Percentiles rank a stretch among this genome's conserved stretches.
Evolutionary conservation across 2,113 vertebrate species (phyloP).

Genomic region (Polyodon spathula): DNA sequence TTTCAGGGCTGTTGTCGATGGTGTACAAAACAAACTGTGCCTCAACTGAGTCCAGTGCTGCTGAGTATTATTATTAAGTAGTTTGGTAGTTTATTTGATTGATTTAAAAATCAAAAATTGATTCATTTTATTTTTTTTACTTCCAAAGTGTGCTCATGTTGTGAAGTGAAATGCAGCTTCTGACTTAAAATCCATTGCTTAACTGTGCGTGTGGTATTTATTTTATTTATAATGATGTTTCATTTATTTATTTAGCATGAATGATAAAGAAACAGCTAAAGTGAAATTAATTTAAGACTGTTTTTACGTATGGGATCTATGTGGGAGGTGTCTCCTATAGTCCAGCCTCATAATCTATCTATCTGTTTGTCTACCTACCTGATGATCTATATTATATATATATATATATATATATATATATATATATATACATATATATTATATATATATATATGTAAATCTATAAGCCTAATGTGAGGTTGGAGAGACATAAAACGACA

Average conservation of each 20-base stretch:
- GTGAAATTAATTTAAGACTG: constrained; percentile 45
- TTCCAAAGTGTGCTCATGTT: constrained; percentile 49
- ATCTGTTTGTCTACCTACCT: too few relatives aligned
- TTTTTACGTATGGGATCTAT: constrained; percentile 30
- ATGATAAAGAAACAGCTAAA: constrained; percentile 50
- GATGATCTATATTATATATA: too few relatives aligned
- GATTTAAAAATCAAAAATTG: constrained; percentile 6
- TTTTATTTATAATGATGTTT: constrained; percentile 41
- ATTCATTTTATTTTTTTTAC: constrained; percentile 33
- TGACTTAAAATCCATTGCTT: constrained; percentile 33
- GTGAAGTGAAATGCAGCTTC: constrained; percentile 51
- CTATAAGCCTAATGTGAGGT: too few relatives aligned
- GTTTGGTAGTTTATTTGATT: background rate
- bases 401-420: too few relatives aligned
- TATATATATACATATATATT: too few relatives aligned
- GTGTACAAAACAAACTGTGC: constrained; percentile 73
- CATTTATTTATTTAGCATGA: constrained; percentile 61
- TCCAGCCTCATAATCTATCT: constrained; percentile 27
- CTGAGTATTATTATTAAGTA: constrained; percentile 45
- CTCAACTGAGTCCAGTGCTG: constrained; percentile 68
- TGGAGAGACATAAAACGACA: too few relatives aligned
- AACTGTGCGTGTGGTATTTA: constrained; percentile 56
- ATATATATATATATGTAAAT: too few relatives aligned
- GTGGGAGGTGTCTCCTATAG: constrained; percentile 33
- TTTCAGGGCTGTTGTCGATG: constrained; percentile 72